Conservation (phyloP, 2,888 invertebrate species). For the Sussaba pulchella region DNA sequence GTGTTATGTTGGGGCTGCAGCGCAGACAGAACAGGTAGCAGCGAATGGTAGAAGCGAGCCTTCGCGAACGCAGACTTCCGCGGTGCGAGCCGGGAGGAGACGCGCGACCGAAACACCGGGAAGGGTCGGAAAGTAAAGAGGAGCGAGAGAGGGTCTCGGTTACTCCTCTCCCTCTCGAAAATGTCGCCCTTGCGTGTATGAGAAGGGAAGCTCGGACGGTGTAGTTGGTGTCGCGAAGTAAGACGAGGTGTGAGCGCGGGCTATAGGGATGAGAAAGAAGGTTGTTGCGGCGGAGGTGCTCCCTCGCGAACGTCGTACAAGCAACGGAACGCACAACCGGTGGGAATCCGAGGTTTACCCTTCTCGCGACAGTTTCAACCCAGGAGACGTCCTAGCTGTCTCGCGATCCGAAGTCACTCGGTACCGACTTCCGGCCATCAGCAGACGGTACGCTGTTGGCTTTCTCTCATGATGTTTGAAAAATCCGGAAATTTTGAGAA, state of each 20-base stretch:
- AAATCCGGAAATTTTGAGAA: not conserved
- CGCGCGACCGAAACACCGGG: conserved; percentile 19
- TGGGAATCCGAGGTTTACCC: conserved; percentile 35
- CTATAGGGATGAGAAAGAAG: conserved; percentile 67
- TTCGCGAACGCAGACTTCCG: conserved; percentile 74
- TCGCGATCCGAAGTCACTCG: conserved; percentile 30
- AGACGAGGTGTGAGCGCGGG: conserved; percentile 15
- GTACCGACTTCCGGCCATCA: conserved; percentile 8
- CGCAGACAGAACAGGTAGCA: conserved; percentile 38
- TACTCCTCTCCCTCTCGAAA: conserved; percentile 1
- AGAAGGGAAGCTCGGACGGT: conserved; percentile 6
- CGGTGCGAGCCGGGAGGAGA: conserved; percentile 46
- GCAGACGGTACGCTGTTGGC: not conserved
- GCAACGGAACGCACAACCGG: conserved; percentile 60
- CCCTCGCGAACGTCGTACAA: conserved; percentile 25
- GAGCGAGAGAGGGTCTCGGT: conserved; percentile 8
- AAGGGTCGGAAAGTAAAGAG: not conserved
- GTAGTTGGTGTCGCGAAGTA: not conserved
- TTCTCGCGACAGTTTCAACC: conserved; percentile 39
- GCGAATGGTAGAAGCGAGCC: conserved; percentile 63
- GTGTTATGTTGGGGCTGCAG: not conserved
- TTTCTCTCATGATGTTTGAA: not conserved
- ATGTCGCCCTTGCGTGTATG: conserved; percentile 1
- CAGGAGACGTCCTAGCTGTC: conserved; percentile 29
- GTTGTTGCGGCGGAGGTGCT: conserved; percentile 42